Conservation (phyloP, 2,888 invertebrate species). For the Eupeodes latifasciatus region DNA sequence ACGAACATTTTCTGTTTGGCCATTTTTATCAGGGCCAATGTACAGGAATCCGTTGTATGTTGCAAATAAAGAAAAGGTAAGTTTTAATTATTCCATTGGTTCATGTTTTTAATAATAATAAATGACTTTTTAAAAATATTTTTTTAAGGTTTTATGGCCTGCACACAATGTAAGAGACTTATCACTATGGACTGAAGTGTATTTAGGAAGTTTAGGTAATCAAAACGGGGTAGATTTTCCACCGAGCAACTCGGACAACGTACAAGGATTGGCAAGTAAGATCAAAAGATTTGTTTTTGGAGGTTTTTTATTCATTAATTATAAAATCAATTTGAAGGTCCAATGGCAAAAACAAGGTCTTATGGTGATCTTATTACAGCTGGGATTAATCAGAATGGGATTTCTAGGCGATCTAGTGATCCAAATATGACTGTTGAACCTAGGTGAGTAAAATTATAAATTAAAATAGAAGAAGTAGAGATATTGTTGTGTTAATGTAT, state of each 20-base stretch:
- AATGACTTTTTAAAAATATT: not conserved
- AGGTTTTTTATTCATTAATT: not conserved
- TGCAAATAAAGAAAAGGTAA: conserved; percentile 84
- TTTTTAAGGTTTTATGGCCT: conserved; percentile 91
- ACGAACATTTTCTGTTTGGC: conserved; percentile 94
- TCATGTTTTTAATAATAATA: not conserved
- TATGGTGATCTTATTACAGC: conserved; percentile 92
- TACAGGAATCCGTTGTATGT: conserved; percentile 95
- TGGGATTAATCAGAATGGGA: conserved; percentile 85
- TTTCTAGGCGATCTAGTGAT: conserved; percentile 92
- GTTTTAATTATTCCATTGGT: not conserved
- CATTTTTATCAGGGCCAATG: conserved; percentile 90
- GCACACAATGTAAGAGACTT: conserved; percentile 93
- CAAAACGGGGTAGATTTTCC: conserved; percentile 84
- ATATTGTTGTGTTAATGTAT: no score
- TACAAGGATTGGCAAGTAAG: conserved; percentile 80
- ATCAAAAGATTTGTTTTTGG: conserved; percentile 2
- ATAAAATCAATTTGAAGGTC: conserved; percentile 80
- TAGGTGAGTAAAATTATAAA: conserved; percentile 85
- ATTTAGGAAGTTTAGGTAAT: conserved; percentile 87
- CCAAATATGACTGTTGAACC: conserved; percentile 91
- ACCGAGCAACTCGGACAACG: conserved; percentile 80
- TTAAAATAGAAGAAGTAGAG: not conserved
- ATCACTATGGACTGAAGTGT: conserved; percentile 93
- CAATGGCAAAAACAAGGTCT: conserved; percentile 93